Conservation (phyloP, 2,797 vertebrate genomes). For the Micropoecilia bifurca region DNA sequence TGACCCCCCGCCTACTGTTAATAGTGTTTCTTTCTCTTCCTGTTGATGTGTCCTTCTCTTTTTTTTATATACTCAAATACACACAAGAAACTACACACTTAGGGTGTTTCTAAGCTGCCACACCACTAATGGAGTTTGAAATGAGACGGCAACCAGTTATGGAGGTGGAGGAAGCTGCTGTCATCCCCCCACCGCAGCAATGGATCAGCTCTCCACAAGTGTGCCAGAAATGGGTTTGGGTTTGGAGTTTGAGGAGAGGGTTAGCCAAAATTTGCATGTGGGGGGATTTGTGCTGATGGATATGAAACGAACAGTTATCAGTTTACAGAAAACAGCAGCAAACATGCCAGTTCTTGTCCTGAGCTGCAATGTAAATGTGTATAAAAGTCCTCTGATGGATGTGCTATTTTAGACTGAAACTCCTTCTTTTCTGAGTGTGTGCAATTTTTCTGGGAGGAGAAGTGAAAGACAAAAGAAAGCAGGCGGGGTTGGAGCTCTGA, state of each 20-base stretch:
- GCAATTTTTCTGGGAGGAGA: not conserved
- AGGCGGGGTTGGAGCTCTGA: conserved; percentile 41
- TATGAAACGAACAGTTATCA: conserved; percentile 11
- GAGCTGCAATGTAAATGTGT: not conserved
- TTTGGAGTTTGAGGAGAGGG: conserved; percentile 8
- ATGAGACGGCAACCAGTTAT: conserved; percentile 43
- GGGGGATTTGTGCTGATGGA: conserved; percentile 29
- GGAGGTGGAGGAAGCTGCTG: conserved; percentile 53
- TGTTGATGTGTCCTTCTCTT: not conserved
- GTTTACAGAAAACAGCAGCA: conserved; percentile 19
- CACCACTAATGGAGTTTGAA: conserved; percentile 63
- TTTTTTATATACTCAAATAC: conserved; percentile 3
- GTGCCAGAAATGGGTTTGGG: conserved; percentile 12
- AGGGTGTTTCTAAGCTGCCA: conserved; percentile 8
- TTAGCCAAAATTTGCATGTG: conserved; percentile 12
- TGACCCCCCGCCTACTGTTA: conserved; percentile 46
- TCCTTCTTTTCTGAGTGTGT: not conserved
- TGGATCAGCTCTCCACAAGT: conserved; percentile 53
- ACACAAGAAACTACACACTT: conserved; percentile 12
- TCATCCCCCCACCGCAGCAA: conserved; percentile 39
- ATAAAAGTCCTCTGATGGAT: not conserved
- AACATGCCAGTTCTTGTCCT: not conserved
- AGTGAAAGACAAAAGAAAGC: conserved; percentile 14
- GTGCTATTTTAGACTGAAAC: conserved; percentile 1
- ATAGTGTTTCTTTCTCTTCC: conserved; percentile 19